Evolutionary conservation across 2,797 vertebrate genomes (phyloP).

Genomic region (Pangasius mekongensis): DNA sequence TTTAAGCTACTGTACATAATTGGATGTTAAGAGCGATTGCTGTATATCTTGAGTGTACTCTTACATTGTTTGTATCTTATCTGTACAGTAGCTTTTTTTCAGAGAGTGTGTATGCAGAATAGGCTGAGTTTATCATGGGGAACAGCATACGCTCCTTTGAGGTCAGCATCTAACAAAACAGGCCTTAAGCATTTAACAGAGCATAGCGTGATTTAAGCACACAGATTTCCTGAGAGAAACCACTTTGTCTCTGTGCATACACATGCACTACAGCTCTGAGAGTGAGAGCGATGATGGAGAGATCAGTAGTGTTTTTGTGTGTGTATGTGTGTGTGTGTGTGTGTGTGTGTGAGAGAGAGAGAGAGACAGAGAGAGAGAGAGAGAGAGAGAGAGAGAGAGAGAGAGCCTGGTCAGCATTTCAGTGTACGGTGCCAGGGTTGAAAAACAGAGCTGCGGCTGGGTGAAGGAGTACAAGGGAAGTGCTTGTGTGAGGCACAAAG

Average conservation of each 20-base stretch:
- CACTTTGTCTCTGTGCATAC: slow-evolving; percentile 17
- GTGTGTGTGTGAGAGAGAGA: neutral
- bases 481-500: slow-evolving; percentile 71
- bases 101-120: neutral
- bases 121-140: neutral
- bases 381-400: neutral
- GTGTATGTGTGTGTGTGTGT: slow-evolving; percentile 21
- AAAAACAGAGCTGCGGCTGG: slow-evolving; percentile 55
- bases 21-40: neutral
- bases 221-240: slow-evolving; percentile 31
- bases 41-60: neutral
- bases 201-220: slow-evolving; percentile 17
- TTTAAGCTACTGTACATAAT: neutral
- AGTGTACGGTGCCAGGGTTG: slow-evolving; percentile 57
- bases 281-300: neutral
- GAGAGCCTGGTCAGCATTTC: slow-evolving; percentile 57
- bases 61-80: neutral
- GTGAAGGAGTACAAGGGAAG: slow-evolving; percentile 63
- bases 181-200: slow-evolving; percentile 27
- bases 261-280: slow-evolving; percentile 17
- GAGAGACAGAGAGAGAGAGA: neutral
- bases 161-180: slow-evolving; percentile 21
- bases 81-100: neutral
- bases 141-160: neutral
- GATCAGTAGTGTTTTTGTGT: slow-evolving; percentile 31